These are phyloP conservation scores for Pyrgilauda ruficollis DNA, from an alignment of 2,113 vertebrate genomes.

Conservation along the genomic window DNA sequence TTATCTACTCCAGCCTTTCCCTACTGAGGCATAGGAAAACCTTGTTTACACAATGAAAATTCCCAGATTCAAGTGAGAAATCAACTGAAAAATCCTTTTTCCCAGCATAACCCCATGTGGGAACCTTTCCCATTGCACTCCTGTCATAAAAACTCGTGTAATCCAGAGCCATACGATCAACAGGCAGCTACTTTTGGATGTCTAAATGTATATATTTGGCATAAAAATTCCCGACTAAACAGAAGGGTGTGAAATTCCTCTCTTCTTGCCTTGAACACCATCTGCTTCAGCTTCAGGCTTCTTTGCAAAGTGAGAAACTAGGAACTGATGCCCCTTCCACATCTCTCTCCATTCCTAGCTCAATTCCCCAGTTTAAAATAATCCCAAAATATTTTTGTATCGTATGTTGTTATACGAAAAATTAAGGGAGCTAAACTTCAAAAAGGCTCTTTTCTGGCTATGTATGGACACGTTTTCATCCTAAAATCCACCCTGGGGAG, in stretches of 20 bases:
- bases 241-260: not conserved
- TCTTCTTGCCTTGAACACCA: not conserved
- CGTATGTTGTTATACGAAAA: not conserved
- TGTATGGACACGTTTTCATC: rapidly evolving
- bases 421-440: not conserved
- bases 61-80: not conserved
- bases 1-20: not conserved
- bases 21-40: not conserved
- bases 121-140: rapidly evolving
- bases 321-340: not conserved
- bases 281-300: not conserved
- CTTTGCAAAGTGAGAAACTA: not conserved
- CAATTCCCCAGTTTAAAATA: not conserved
- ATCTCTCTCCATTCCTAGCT: not conserved
- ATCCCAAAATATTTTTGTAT: not conserved
- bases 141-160: rapidly evolving
- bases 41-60: not conserved
- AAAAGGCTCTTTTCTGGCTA: not conserved
- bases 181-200: not conserved
- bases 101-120: rapidly evolving
- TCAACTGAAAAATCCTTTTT: not conserved
- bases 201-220: not conserved
- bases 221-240: not conserved
- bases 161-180: not conserved
- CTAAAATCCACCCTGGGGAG: not conserved